Base-by-base conservation (phyloP, 2,888 invertebrate genomes). In the Amiota communis region DNA sequence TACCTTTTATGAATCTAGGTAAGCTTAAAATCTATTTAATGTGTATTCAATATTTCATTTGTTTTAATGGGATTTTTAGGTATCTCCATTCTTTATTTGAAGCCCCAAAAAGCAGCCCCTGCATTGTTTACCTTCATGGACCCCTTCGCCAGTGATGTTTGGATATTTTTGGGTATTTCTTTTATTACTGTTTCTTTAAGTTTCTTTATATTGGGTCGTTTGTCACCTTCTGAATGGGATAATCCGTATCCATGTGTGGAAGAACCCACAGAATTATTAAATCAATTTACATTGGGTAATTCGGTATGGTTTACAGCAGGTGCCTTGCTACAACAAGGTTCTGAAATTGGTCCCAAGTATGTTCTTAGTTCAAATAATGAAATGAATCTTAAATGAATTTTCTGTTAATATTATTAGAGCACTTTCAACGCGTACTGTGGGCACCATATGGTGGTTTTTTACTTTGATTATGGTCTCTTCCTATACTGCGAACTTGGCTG, bases 1-100 rank as follows among this genome's bases (percentile, higher is more conserved):
- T 95, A 90, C 98, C 98, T 0, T 98, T 98, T 87, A 97, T 98
- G 95, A 97, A 96, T 89, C 91, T 98, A 78, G 94, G 93, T 92
- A 88, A 73, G 0, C 3, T 6, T 0, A 36, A 36, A 6, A 36
- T 36, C 36, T n/a, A n/a, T n/a, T 48, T n/a, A 48, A 49, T 49
- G n/a, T n/a, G n/a, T 20, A 10, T 49, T 20, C 13, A 65, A 36
- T 6, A 36, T 36, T 11, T 9, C 2, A 57, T 9, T 13, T 13
- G 12, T 57, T 9, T 57, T 15, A 57, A 57, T 17, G 4, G 23
- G 6, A 13, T 2, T 1, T 76, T n/a, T 1, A 92, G 96, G 96
- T 20, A 98, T 97, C 81, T 95, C 96, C 63, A 98, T 98, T 85
- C 90, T 98, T 13, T 98, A 95, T 89, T 93, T 94, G 84, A 96